Base-by-base conservation (phyloP, 2,888 invertebrate species). In the Hybos culiciformis region DNA sequence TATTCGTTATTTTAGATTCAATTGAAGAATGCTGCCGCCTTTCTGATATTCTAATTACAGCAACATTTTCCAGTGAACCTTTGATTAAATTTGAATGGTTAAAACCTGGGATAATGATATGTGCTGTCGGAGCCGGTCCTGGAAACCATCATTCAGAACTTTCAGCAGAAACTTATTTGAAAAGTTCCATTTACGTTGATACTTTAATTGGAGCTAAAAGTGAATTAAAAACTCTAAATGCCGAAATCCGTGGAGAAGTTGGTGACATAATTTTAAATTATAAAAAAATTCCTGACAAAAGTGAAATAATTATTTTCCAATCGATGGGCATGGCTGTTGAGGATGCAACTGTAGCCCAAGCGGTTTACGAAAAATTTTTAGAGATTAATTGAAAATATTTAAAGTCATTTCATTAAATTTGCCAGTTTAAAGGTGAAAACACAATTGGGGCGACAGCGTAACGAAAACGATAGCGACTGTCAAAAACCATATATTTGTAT, bases 251-350 rank as follows among this genome's bases (percentile, higher is more conserved):
- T 43, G 73, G 69, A 4, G 75, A 76, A 58, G 58, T 78, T 39
- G 78, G 77, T 12, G 68, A 69, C 46, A 57, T 76, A 3, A 70
- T 76, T 20, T 53, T 57, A 9, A 67, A 66, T 15, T 53, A 51
- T 3, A 56, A 61, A 42, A 52, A 58, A 19, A 48, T 51, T 31
- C 61, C 64, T 2, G 15, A 15, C 0, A 11, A 40, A 8, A 19
- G 50, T 21, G 56, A 62, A 36, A 63, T 70, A 3, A 74, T 75
- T 5, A 60, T 78, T n/a, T 78, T 77, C 53, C 77, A 78, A 54
- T 77, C 77, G n/a, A 61, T 77, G 54, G 77, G 77, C 31, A 71
- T 78, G 69, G 76, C 75, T 1, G 64, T 72, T 2, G 74, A 77
- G 60, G 77, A 78, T 59, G 71, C 70, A 23, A 70, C 73, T 24